Percentiles rank a stretch among this genome's conserved stretches.
Conservation (phyloP, 2,888 invertebrate species). For the Xanthorhoe spadicearia region DNA sequence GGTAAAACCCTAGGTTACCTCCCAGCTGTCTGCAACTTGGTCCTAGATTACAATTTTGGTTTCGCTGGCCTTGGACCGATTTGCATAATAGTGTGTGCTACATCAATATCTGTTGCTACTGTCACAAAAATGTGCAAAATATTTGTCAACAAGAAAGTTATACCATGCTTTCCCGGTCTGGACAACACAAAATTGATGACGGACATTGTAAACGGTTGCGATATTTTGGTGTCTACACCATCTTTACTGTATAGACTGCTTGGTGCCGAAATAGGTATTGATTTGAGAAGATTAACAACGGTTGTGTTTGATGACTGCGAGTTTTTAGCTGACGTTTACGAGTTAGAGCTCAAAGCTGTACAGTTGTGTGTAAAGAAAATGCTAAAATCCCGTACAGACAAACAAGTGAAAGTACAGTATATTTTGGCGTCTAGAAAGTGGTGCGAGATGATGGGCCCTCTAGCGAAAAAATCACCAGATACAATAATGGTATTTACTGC, state of each 20-base stretch:
- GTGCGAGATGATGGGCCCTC: conserved; percentile 84
- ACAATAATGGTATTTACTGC: conserved; percentile 89
- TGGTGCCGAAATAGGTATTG: conserved; percentile 74
- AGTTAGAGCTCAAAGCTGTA: conserved; percentile 72
- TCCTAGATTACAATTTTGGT: conserved; percentile 73
- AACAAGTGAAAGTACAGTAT: conserved; percentile 82
- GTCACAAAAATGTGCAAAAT: conserved; percentile 70
- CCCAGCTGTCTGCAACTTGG: conserved; percentile 86
- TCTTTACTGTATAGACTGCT: conserved; percentile 79
- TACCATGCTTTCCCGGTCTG: conserved; percentile 76
- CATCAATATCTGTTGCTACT: conserved; percentile 81
- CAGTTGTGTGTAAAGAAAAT: conserved; percentile 72
- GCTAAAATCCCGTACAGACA: conserved; percentile 69
- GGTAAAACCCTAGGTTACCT: conserved; percentile 90
- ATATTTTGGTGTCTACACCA: conserved; percentile 89
- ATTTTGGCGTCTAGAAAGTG: conserved; percentile 86
- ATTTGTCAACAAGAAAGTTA: conserved; percentile 66
- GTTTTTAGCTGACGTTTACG: conserved; percentile 83
- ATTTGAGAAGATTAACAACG: conserved; percentile 86
- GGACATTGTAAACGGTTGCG: conserved; percentile 86
- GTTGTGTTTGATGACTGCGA: conserved; percentile 90
- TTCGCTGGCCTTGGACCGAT: conserved; percentile 84
- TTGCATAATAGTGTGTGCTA: conserved; percentile 87
- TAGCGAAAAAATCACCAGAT: conserved; percentile 83
- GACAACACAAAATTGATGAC: conserved; percentile 65